Conservation (phyloP, 2,888 invertebrate species). For the Thecocarcelia acutangulata region DNA sequence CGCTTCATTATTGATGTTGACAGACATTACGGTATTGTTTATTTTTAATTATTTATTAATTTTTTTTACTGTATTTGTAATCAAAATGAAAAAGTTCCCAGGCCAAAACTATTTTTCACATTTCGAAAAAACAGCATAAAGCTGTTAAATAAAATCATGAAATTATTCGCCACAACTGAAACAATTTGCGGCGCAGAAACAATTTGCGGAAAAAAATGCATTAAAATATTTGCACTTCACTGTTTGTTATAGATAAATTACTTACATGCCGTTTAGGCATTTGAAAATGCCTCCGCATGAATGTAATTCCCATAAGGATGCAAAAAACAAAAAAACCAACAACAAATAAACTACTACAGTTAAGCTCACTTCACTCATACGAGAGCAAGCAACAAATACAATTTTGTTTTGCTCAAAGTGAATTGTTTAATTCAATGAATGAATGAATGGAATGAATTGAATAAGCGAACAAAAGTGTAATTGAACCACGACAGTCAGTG, state of each 20-base stretch:
- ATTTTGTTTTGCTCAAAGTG: conserved; percentile 18
- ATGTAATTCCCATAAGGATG: conserved; percentile 66
- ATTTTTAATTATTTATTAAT: conserved; percentile 10
- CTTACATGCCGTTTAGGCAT: background rate
- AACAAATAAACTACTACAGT: background rate
- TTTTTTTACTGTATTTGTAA: background rate
- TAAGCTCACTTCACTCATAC: background rate
- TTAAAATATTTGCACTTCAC: conserved; percentile 43
- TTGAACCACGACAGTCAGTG: background rate
- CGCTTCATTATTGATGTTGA: background rate
- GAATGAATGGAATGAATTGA: too few relatives aligned
- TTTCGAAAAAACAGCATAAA: background rate
- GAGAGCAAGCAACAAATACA: background rate
- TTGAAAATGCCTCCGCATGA: conserved; percentile 6
- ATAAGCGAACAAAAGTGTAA: conserved; percentile 21
- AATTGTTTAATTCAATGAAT: conserved; percentile 6
- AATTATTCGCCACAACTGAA: conserved; percentile 17
- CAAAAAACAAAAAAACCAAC: background rate
- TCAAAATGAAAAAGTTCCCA: conserved; percentile 18
- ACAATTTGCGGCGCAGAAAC: background rate
- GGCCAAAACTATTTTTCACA: conserved; percentile 2
- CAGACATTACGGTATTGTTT: conserved; percentile 1
- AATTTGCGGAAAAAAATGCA: conserved; percentile 8
- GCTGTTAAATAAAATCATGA: conserved; percentile 14
- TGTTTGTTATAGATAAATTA: conserved; percentile 21